Evolutionary conservation across 2,113 vertebrate genomes (phyloP), one percentile per base, ranked within the genome.

Genomic region (Seriola dumerili): DNA sequence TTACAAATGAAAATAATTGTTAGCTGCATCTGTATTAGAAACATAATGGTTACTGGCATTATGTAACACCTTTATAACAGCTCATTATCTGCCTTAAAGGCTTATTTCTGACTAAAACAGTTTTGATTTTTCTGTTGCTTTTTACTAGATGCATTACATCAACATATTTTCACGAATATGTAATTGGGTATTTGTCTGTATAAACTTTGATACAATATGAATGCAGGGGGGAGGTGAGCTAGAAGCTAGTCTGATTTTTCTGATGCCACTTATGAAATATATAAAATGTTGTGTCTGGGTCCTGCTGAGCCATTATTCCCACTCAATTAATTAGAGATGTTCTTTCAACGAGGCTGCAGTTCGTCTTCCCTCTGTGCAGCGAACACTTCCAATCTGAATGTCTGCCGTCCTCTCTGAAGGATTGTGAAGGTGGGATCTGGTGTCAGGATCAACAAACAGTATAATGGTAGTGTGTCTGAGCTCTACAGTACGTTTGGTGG

Each of bases 281-380:
- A 82, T 72, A 54, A 62, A 71, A 76, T 75, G 61, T 73, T 59
- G 72, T 54, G 70, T 74, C 83, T 65, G 67, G 63, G 34, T 55
- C 59, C 40, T 57, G 75, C 48, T 48, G 61, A 81, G 80, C 59
- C 11, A 64, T 79, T 85, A 74, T 82, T 80, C 61, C 75, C 72
- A 59, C 52, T 80, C 48, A 83, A 65, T 88, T 50, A 83, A 86
- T 82, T 72, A 82, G 69, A 72, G 61, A 78, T 69, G 72, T 69
- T 85, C 36, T 73, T 70, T 70, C 78, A 65, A 36, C 59, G 19
- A 32, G 57, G n/a, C 63, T 75, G 65, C 52, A 59, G 29, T 65
- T 69, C 46, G 9, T 46, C 48, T 68, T 74, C 38, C 1, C 61
- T 72, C 25, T 61, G 36, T n/a, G 58, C 59, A 52, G 57, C 66